Percentiles rank a stretch among this genome's conserved stretches.
Conservation (phyloP, 2,888 invertebrate species). For the Agapostemon virescens region DNA sequence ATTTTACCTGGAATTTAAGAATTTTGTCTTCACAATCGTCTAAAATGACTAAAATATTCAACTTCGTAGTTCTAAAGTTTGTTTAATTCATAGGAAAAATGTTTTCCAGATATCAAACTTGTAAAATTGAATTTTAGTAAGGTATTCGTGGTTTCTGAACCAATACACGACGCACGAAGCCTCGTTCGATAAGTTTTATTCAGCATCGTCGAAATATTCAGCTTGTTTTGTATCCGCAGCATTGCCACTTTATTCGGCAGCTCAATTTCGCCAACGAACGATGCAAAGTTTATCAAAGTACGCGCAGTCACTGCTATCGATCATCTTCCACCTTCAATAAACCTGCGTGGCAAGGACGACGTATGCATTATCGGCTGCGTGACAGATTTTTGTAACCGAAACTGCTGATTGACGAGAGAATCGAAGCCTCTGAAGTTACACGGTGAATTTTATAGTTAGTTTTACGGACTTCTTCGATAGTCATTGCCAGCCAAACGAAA, state of each 20-base stretch:
- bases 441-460: not conserved
- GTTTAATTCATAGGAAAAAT: no score
- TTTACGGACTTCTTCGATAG: not conserved
- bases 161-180: no score
- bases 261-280: conserved; percentile 38
- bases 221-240: conserved; percentile 29
- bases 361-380: not conserved
- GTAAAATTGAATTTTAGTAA: no score
- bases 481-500: not conserved
- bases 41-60: no score
- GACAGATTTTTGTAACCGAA: conserved; percentile 26
- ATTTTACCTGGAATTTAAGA: no score
- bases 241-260: conserved; percentile 8
- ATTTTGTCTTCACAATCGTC: no score
- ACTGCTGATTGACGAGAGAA: not conserved
- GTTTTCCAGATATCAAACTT: no score
- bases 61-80: no score
- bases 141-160: no score
- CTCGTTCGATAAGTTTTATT: conserved; percentile 12
- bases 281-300: conserved; percentile 47
- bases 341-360: conserved; percentile 13
- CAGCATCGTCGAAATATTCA: not conserved
- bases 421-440: not conserved
- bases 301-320: conserved; percentile 40
- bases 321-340: conserved; percentile 36